Evolutionary conservation across 1,140 invertebrate species (phyloP).

Genomic region (Aphelenchoides avenae): DNA sequence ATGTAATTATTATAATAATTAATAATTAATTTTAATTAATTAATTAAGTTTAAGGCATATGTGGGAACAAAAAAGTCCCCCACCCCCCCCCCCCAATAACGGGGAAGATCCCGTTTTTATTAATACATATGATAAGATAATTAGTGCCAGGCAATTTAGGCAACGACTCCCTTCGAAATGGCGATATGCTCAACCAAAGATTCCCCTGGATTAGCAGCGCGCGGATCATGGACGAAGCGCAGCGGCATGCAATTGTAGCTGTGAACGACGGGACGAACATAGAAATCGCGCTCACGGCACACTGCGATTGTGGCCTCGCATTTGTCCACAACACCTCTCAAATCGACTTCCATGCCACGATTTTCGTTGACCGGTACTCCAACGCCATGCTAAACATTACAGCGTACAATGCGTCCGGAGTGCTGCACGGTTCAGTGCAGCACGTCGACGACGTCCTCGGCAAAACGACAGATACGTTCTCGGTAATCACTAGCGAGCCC

Average conservation of each 20-base stretch:
- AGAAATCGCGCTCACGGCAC: conserved; percentile 31
- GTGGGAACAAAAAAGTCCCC: too few relatives aligned
- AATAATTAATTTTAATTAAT: too few relatives aligned
- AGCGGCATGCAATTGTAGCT: conserved; percentile 33
- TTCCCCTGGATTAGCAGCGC: conserved; percentile 39
- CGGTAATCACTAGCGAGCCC: conserved; percentile 10
- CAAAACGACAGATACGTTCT: conserved; percentile 28
- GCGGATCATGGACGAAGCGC: conserved; percentile 21
- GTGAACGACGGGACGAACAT: conserved; percentile 36
- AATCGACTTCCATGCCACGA: conserved; percentile 32
- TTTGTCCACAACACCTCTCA: conserved; percentile 47
- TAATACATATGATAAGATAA: too few relatives aligned
- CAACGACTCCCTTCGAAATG: conserved; percentile 29
- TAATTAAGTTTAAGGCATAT: too few relatives aligned
- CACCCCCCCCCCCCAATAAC: too few relatives aligned
- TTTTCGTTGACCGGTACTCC: conserved; percentile 38
- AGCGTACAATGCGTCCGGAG: conserved; percentile 34
- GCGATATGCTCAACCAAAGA: conserved; percentile 24
- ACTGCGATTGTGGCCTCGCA: conserved; percentile 2
- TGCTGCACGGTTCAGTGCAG: too few relatives aligned
- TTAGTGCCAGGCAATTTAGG: too few relatives aligned
- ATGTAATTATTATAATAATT: too few relatives aligned
- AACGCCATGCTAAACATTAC: conserved; percentile 45
- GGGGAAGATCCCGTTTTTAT: too few relatives aligned
- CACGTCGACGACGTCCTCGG: too few relatives aligned